Percentiles rank a stretch among this genome's conserved stretches.
Conservation (phyloP, 2,888 invertebrate genomes). For the Chirona hameri region DNA sequence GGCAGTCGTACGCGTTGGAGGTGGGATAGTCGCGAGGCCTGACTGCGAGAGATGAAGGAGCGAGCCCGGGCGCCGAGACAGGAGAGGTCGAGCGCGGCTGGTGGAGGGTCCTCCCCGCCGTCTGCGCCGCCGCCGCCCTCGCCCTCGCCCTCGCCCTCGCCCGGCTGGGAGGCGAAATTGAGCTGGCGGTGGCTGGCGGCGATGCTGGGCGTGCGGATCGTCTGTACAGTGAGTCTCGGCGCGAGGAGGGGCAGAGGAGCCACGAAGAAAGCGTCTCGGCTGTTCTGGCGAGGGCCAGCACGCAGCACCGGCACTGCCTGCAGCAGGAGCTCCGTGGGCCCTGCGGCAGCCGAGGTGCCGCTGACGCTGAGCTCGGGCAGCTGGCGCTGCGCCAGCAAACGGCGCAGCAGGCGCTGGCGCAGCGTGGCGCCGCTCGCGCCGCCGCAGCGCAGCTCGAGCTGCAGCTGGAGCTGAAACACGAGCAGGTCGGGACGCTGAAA, state of each 20-base stretch:
- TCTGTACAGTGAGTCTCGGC: neutral
- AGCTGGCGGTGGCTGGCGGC: neutral
- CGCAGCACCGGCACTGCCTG: neutral
- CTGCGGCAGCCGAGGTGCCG: neutral
- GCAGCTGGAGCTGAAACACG: neutral
- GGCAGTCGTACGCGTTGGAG: neutral
- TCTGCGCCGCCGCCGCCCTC: neutral
- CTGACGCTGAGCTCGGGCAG: neutral
- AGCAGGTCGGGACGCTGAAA: neutral
- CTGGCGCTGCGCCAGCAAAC: neutral
- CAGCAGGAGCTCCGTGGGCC: slow-evolving; percentile 11
- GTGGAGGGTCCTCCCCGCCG: neutral
- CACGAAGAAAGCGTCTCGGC: neutral
- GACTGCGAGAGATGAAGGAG: neutral
- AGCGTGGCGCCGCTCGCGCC: neutral
- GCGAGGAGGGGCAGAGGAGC: neutral
- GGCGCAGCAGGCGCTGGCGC: neutral
- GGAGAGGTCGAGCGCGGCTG: neutral
- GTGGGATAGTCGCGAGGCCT: neutral
- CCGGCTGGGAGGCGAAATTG: neutral
- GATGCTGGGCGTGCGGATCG: neutral
- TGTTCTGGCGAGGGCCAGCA: neutral
- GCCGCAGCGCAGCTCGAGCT: neutral
- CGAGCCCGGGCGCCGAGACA: neutral
- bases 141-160: neutral